phyloP scores from a whole-genome alignment of 2,113 vertebrate genomes.

The Saguinus imperator region DNA sequence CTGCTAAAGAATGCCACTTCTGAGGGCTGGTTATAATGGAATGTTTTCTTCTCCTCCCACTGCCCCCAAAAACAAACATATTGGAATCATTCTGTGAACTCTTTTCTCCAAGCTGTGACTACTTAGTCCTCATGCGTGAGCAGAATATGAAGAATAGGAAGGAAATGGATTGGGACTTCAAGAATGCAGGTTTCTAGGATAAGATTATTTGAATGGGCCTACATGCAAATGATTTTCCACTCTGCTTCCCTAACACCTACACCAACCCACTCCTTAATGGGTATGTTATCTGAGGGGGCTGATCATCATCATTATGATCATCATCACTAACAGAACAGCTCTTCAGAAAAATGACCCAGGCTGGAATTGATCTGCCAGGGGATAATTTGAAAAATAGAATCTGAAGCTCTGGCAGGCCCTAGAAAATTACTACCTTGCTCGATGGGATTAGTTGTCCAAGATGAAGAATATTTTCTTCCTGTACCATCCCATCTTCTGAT shows the following conservation, averaged over 20 bases:
- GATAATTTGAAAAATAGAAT: conserved; percentile 25
- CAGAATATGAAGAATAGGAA: not conserved
- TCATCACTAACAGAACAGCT: not conserved
- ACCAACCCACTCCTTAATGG: not conserved
- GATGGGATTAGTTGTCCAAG: not conserved
- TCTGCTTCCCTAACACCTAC: not conserved
- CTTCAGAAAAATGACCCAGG: not conserved
- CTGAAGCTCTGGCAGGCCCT: not conserved
- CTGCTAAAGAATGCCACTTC: too few species aligned
- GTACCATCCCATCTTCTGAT: not conserved
- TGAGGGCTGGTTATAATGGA: not conserved
- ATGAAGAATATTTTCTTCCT: not conserved
- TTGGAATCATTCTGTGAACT: not conserved
- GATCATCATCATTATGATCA: not conserved
- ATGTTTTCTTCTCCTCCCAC: not conserved
- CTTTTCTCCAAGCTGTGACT: not conserved
- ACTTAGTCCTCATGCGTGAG: not conserved
- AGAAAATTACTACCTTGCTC: not conserved
- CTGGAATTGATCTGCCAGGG: not conserved
- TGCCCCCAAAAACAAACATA: not conserved
- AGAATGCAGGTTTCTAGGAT: not conserved
- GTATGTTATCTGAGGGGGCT: not conserved
- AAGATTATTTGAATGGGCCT: not conserved
- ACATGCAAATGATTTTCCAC: not conserved
- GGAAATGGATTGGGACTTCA: not conserved